These are phyloP conservation scores for Heliornis fulica DNA, from an alignment of 2,113 vertebrate genomes.

Conservation along the genomic window DNA sequence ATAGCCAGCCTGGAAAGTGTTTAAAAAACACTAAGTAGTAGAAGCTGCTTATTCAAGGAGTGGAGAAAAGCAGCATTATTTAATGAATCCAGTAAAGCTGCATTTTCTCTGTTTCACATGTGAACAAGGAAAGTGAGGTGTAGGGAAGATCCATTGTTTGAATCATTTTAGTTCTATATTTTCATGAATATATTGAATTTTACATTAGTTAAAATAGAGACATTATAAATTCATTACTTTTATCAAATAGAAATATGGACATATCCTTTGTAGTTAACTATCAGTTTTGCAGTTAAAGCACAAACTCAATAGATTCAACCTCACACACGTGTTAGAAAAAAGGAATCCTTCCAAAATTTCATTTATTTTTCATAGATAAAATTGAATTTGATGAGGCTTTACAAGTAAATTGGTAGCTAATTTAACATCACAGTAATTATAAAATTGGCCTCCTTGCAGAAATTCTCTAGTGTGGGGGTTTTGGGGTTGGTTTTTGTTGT, in stretches of 20 bases:
- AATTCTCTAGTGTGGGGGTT: background rate
- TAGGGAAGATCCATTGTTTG: background rate
- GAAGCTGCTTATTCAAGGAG: background rate
- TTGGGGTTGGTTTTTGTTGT: no score
- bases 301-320: background rate
- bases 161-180: background rate
- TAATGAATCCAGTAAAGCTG: background rate
- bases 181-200: constrained; percentile 16
- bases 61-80: background rate
- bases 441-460: background rate
- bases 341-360: background rate
- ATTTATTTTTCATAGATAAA: constrained; percentile 17
- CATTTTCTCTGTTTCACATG: background rate
- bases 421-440: background rate
- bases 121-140: background rate
- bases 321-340: background rate
- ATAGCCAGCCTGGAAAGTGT: background rate
- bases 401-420: constrained; percentile 32
- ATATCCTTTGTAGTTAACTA: background rate
- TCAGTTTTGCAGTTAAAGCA: background rate
- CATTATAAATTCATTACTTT: background rate
- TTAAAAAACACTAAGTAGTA: background rate
- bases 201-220: background rate
- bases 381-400: constrained; percentile 34
- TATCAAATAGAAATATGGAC: constrained; percentile 26